Evolutionary conservation across 2,113 vertebrate genomes (phyloP), one percentile per base, ranked within the genome.

Genomic region (Lota lota): DNA sequence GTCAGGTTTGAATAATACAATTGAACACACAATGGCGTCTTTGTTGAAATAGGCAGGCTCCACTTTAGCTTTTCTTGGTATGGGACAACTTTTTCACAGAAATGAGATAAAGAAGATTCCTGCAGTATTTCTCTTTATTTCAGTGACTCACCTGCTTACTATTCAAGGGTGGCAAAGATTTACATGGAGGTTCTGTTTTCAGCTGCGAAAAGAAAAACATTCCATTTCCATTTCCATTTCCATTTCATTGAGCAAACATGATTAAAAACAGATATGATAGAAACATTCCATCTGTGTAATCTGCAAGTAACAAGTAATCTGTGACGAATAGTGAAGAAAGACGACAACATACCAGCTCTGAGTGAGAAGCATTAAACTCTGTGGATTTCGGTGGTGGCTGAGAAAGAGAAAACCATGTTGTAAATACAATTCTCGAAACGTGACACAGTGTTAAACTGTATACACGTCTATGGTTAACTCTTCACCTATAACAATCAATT

Each of bases 71-170:
- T 33, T 33, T 33, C 28, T 33, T 6, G 28, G n/a, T 58, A 10
- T 12, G 58, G 40, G 10, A 47, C 40, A 8, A 47, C 2, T 47
- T 47, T 47, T 60, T 20, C 58, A 1, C 19, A 60, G 21, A 60
- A 21, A 22, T 60, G 6, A 22, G 19, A 21, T 20, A 6, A 22
- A 56, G 53, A 22, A 22, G 14, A 61, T 61, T 21, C 21, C 22
- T 51, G 36, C 66, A 36, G 2, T 24, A 11, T 15, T n/a, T 51
- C 40, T 62, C 11, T 51, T 1, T 22, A 40, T 17, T 5, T 1
- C 50, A 11, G 36, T 69, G 68, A 76, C 90, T 91, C 78, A 92
- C 91, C 82, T 74, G 82, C 16, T 83, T 66, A 18, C 67, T 74
- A 61, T 20, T 76, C 53, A 85, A 22, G 53, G 82, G 57, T 0